A percentile compares a stretch with the other conserved stretches of the same genome.
These are phyloP conservation scores for Rhamnusium bicolor DNA, from an alignment of 2,888 invertebrate genomes.

Conservation along the genomic window DNA sequence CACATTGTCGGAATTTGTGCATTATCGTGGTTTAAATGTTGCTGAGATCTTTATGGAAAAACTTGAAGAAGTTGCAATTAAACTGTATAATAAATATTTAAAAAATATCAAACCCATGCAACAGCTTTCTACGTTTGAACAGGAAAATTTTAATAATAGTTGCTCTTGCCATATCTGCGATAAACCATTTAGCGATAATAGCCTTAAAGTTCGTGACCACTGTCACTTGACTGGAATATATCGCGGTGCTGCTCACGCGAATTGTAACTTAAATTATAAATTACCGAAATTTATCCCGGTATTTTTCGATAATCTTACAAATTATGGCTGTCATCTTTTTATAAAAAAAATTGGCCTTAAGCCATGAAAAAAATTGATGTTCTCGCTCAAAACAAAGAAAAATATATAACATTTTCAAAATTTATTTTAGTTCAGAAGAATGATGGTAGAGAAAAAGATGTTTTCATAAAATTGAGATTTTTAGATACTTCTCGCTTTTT, in stretches of 20 bases:
- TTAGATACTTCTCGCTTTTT: background rate
- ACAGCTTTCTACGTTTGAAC: background rate
- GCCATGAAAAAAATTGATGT: too few relatives aligned
- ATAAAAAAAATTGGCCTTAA: too few relatives aligned
- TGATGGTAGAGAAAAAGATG: too few relatives aligned
- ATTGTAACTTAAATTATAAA: background rate
- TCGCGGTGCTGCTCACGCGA: background rate
- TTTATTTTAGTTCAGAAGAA: too few relatives aligned
- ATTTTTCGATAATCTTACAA: too few relatives aligned
- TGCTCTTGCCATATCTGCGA: background rate
- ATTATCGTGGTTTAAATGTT: background rate
- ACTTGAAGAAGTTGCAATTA: background rate
- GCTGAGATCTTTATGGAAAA: background rate
- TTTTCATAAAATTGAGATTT: too few relatives aligned
- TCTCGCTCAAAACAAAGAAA: too few relatives aligned
- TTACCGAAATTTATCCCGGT: constrained; percentile 1
- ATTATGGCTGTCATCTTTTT: too few relatives aligned
- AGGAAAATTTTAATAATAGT: background rate
- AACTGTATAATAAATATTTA: background rate
- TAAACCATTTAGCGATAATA: background rate
- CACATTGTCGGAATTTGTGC: background rate
- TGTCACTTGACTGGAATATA: background rate
- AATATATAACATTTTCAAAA: too few relatives aligned
- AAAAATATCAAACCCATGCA: background rate
- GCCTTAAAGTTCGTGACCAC: background rate